These are phyloP conservation scores for Dicrurus megarhynchus DNA, from an alignment of 2,113 vertebrate species.

Conservation along the genomic window DNA sequence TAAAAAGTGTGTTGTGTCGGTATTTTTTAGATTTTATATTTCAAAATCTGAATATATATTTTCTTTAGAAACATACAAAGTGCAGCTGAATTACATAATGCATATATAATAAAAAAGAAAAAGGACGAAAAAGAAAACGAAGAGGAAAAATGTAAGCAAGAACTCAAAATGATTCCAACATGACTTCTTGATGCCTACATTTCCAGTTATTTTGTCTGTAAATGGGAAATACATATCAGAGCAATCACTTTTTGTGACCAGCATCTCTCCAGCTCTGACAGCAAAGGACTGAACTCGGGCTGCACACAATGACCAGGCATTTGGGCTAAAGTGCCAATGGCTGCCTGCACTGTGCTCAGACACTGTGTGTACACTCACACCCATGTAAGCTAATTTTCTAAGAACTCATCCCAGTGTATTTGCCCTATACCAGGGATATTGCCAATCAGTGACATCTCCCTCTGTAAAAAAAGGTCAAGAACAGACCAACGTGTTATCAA, in stretches of 20 bases:
- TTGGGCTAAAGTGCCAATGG: not conserved
- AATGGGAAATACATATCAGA: not conserved
- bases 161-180: not conserved
- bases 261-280: not conserved
- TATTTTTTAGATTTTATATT: not conserved
- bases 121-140: rapidly evolving
- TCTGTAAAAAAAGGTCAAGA: not conserved
- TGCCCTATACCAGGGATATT: not conserved
- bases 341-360: not conserved
- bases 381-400: not conserved
- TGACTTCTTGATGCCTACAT: not conserved
- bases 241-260: not conserved
- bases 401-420: not conserved
- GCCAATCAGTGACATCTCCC: not conserved
- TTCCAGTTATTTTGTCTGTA: not conserved
- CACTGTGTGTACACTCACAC: no score
- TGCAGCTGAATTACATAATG: not conserved
- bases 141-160: not conserved
- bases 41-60: not conserved
- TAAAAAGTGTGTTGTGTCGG: not conserved
- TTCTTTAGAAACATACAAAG: not conserved
- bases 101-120: not conserved
- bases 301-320: not conserved
- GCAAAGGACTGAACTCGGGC: not conserved
- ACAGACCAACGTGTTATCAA: rapidly evolving